Percentiles rank a stretch among this genome's conserved stretches.
Evolutionary conservation across 2,113 vertebrate species (phyloP).

Genomic region (Ursus arctos): DNA sequence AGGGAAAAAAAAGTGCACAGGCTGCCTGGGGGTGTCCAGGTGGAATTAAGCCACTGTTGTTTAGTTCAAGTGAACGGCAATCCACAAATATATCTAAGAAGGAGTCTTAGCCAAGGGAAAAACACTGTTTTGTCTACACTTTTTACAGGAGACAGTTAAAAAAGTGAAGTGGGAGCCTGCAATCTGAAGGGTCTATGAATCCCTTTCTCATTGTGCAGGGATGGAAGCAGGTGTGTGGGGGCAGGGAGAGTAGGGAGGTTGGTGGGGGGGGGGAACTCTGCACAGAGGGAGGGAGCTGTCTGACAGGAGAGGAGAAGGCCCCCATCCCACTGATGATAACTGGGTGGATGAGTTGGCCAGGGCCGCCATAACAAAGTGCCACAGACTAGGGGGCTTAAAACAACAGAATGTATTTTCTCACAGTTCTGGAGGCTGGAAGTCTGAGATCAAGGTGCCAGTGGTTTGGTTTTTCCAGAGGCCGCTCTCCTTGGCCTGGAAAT

Average conservation of each 20-base stretch:
- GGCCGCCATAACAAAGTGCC: not conserved
- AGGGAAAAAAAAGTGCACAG: not conserved
- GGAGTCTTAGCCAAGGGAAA: not conserved
- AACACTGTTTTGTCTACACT: constrained; percentile 42
- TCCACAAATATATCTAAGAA: not conserved
- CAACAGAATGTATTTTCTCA: not conserved
- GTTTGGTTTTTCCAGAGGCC: not conserved
- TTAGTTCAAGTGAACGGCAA: not conserved
- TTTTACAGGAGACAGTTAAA: constrained; percentile 31
- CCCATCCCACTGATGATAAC: not conserved
- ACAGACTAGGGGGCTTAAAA: not conserved
- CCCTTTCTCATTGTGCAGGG: not conserved
- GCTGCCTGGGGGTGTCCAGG: not conserved
- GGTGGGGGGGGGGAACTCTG: not conserved
- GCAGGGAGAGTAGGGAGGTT: not conserved
- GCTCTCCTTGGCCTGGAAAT: not conserved
- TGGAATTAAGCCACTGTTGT: not conserved
- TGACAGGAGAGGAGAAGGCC: not conserved
- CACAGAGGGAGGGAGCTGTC: not conserved
- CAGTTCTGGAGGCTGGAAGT: not conserved
- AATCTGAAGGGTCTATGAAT: not conserved
- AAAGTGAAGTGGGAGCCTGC: constrained; percentile 23
- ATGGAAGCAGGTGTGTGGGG: not conserved
- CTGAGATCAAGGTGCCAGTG: not conserved
- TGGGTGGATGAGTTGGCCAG: not conserved